Evolutionary conservation across 2,888 invertebrate species (phyloP), one percentile per base, ranked within the genome.

Genomic region (Julus scandinavius): DNA sequence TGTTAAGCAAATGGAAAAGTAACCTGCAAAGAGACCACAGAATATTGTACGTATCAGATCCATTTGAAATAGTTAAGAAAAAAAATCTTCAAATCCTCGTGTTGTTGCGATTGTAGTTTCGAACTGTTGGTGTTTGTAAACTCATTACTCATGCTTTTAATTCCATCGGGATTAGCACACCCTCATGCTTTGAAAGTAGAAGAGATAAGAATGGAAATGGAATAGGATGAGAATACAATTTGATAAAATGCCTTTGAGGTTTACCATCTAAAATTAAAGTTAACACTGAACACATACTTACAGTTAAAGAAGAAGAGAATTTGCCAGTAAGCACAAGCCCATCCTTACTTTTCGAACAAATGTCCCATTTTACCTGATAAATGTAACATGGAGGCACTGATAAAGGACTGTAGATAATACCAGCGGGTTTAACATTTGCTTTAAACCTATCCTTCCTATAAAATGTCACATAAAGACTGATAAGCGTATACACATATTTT

Each of bases 61-160:
- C 1, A 45, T 45, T 45, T 45, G 45, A 45, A 45, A 54, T 54
- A 17, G 54, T 17, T 54, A 54, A 54, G 54, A 54, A 54, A 54
- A 54, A 17, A 54, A 13, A 54, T 13, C 7, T 45, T 45, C 45
- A 45, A 45, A 45, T 45, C 45, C 45, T 45, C 45, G 45, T 45
- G 45, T 45, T 45, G 5, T 45, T 45, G 45, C 45, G 7, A 45
- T 45, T 45, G 45, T 45, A 45, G 45, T 45, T 45, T 45, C 6
- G 7, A 45, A 45, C 45, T 45, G 45, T 7, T 45, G 45, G 1
- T 45, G 45, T 45, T 45, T 45, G 45, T 45, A 45, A 45, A 80
- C 80, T 80, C 80, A 80, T 80, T 80, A 80, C 38, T 80, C 80
- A 80, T 80, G 80, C 38, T 29, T 13, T 80, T 80, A 80, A 80